Evolutionary conservation across 2,797 vertebrate species (phyloP).

Genomic region (Heterohyrax brucei): DNA sequence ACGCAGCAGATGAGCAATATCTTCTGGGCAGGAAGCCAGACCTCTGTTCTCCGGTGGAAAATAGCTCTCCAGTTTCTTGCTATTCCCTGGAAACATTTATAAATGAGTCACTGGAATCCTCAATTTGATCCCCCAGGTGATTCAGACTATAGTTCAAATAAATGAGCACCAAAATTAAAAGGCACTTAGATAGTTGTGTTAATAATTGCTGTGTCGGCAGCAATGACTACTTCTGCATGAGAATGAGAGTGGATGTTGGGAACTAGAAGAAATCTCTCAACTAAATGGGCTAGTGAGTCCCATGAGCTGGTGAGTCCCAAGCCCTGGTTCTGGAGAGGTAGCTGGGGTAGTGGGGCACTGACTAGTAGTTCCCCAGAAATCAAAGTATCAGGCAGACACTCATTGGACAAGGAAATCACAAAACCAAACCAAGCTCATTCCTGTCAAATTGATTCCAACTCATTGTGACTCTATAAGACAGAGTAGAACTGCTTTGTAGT

Average conservation of each 20-base stretch:
- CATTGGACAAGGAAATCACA: neutral
- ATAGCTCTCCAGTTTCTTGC: constrained; percentile 77
- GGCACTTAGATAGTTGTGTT: constrained; percentile 83
- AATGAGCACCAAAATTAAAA: constrained; percentile 86
- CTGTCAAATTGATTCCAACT: too few relatives aligned
- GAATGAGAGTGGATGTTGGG: neutral
- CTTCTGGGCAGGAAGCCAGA: constrained; percentile 75
- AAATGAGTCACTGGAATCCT: constrained; percentile 88
- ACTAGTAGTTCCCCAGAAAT: neutral
- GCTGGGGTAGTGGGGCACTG: neutral
- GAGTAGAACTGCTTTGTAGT: too few relatives aligned
- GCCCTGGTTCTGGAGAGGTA: neutral
- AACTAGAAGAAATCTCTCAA: neutral
- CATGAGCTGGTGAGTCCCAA: neutral
- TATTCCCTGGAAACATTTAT: constrained; percentile 88
- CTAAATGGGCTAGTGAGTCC: neutral
- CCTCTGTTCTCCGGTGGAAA: constrained; percentile 84
- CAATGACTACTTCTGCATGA: neutral
- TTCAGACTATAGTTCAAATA: constrained; percentile 85
- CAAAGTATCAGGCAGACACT: too few relatives aligned
- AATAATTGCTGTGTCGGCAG: constrained; percentile 80
- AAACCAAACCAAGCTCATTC: too few relatives aligned
- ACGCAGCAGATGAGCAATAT: constrained; percentile 66
- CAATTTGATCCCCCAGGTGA: constrained; percentile 87
- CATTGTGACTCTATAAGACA: too few relatives aligned